Base-by-base conservation (phyloP, 2,113 vertebrate genomes). In the Romanogobio albipinnatus region DNA sequence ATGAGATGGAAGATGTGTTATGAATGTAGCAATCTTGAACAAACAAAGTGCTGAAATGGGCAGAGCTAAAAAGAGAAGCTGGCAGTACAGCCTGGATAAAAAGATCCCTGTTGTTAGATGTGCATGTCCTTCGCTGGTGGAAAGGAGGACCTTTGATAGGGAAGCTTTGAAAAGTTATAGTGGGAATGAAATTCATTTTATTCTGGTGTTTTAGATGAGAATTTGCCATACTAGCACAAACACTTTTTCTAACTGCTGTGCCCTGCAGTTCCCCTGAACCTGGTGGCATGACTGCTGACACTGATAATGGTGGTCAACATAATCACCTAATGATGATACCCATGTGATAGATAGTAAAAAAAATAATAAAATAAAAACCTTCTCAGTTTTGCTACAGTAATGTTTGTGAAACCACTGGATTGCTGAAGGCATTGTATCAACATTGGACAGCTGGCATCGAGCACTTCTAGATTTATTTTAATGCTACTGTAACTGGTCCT, bases 1-100 rank as follows among this genome's bases (percentile, higher is more conserved):
- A 61, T 73, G 76, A 73, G 62, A 45, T 29, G 19, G 59, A 84
- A 84, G 59, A 68, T 84, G 61, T 39, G 74, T 84, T 76, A 66
- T 84, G 74, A 77, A 61, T 76, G 75, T 64, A 64, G 17, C 74
- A 53, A 66, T 68, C 75, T 43, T 49, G 53, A 13, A 49, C 83
- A 70, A 66, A 68, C 59, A 78, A 58, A 71, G 10, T 53, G 75
- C 61, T 68, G 83, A 78, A 77, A 71, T 7, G 22, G 73, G 56
- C 6, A 78, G 49, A 43, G 62, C 39, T 58, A 39, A 61, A 62
- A 59, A 53, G 11, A 62, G 33, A 77, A 15, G 47, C 19, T 33
- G 53, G 6, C 9, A 5, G 3, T 14, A 47, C 5, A 17, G 78
- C 19, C 51, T 73, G 15, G 24, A 49, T 26, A 47, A 77, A 79